phyloP scores from a whole-genome alignment of 2,888 invertebrate species.

The Eutolmus rufibarbis region DNA sequence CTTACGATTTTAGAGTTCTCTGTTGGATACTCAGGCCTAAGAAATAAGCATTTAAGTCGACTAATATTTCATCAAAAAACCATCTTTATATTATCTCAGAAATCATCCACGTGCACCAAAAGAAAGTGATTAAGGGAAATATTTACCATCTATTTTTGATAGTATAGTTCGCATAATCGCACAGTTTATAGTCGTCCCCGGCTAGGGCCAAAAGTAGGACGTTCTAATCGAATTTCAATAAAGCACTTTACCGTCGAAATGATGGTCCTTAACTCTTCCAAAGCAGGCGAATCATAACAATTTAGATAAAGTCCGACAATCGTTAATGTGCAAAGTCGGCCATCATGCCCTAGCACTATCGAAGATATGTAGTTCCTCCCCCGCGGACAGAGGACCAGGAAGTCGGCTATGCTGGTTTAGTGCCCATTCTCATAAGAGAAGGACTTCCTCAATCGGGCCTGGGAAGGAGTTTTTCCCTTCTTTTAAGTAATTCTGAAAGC shows the following conservation, averaged over 20 bases:
- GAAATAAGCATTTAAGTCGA: background rate
- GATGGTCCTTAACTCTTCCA: background rate
- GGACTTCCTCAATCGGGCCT: background rate
- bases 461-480: background rate
- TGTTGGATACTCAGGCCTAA: too few relatives aligned
- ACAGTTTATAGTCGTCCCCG: background rate
- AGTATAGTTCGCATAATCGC: background rate
- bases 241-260: background rate
- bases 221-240: background rate
- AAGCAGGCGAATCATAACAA: constrained; percentile 21
- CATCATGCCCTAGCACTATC: constrained; percentile 9
- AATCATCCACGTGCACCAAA: background rate
- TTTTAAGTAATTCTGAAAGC: constrained; percentile 27
- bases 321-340: constrained; percentile 15
- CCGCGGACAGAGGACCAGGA: background rate
- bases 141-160: background rate
- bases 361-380: background rate
- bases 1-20: too few relatives aligned
- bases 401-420: constrained; percentile 7
- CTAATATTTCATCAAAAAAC: background rate
- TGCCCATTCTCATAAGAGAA: background rate
- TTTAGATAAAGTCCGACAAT: constrained; percentile 28
- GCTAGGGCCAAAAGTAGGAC: background rate
- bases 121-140: background rate
- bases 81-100: background rate